Evolutionary conservation across 2,888 invertebrate genomes (phyloP).

Genomic region (Lepidochitona cinerea): DNA sequence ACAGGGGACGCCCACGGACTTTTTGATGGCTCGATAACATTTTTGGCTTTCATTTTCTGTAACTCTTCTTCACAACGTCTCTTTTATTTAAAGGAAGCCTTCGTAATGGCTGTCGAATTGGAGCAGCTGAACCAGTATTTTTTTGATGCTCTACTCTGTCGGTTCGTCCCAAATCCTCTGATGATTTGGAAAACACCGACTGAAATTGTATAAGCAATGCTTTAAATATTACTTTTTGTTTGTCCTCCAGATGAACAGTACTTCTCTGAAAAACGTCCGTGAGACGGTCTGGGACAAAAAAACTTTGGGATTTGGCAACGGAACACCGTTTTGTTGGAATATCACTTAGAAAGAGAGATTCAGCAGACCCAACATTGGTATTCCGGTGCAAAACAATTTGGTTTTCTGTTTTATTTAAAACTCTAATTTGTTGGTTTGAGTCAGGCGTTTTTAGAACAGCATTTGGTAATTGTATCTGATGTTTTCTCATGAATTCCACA

Average conservation of each 20-base stretch:
- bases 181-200: not conserved
- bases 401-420: too few relatives aligned
- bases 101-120: not conserved
- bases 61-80: not conserved
- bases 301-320: too few relatives aligned
- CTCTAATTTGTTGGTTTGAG: too few relatives aligned
- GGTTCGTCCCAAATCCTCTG: conserved; percentile 9
- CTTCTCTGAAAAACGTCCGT: not conserved
- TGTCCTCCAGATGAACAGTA: not conserved
- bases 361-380: too few relatives aligned
- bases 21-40: not conserved
- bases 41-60: not conserved
- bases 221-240: not conserved
- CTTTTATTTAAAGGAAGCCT: not conserved
- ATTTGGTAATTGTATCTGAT: too few relatives aligned
- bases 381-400: too few relatives aligned
- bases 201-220: not conserved
- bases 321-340: too few relatives aligned
- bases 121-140: not conserved
- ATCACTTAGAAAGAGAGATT: too few relatives aligned
- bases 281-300: not conserved
- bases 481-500: too few relatives aligned
- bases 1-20: not conserved
- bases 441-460: too few relatives aligned
- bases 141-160: not conserved